Conservation (phyloP, 2,113 vertebrate species). For the Chinchilla lanigera region DNA sequence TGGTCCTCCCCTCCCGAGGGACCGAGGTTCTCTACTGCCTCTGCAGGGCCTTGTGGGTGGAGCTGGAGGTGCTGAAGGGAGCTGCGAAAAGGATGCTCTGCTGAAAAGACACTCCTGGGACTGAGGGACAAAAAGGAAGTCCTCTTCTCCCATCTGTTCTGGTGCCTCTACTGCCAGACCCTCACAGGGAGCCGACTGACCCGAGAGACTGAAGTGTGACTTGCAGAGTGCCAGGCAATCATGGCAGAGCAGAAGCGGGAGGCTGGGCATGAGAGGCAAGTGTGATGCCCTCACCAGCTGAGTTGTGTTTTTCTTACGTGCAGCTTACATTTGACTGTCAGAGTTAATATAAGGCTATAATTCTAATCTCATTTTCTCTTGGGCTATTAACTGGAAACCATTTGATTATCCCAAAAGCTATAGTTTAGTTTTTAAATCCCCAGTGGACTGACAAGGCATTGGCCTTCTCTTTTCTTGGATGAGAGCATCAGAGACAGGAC, state of each 20-base stretch:
- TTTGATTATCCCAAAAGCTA: not conserved
- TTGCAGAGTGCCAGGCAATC: not conserved
- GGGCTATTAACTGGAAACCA: not conserved
- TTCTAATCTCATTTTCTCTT: not conserved
- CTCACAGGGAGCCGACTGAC: not conserved
- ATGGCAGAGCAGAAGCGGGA: not conserved
- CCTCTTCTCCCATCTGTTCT: not conserved
- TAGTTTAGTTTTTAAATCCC: not conserved
- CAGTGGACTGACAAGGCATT: not conserved
- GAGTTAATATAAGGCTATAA: not conserved
- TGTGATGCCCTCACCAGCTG: too few species aligned
- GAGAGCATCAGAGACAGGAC: not conserved
- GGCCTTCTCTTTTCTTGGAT: not conserved
- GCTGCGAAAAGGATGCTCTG: not conserved
- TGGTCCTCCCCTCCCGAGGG: not conserved
- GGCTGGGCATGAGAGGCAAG: not conserved
- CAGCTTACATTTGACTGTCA: not conserved
- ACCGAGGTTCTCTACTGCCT: not conserved
- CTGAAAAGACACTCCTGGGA: not conserved
- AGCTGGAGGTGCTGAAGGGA: not conserved
- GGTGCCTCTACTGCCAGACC: not conserved
- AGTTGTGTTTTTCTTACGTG: not conserved
- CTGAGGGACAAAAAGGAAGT: not conserved
- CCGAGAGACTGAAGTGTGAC: not conserved
- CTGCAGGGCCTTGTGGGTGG: accelerated